Percentiles rank a stretch among this genome's conserved stretches.
phyloP scores from a whole-genome alignment of 2,113 vertebrate genomes.

The Choloepus hoffmanni region DNA sequence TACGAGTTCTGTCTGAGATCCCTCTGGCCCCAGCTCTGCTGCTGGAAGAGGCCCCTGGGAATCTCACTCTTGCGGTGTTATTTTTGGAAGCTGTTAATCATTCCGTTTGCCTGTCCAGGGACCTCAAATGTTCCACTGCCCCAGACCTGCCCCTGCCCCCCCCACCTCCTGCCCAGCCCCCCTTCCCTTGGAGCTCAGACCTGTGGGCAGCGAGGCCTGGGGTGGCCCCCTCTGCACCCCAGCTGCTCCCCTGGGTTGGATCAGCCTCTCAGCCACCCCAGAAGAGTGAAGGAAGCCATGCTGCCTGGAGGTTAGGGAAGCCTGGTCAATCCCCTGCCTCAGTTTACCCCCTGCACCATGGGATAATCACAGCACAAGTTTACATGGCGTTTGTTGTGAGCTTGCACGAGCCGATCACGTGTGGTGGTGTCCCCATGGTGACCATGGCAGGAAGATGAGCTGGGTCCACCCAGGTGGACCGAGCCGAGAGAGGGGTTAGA shows the following conservation, averaged over 20 bases:
- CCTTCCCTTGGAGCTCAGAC: neutral
- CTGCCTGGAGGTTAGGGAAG: accelerated
- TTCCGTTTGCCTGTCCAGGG: slow-evolving; percentile 66
- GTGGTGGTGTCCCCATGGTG: too few relatives aligned
- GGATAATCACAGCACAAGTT: accelerated
- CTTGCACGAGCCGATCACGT: too few relatives aligned
- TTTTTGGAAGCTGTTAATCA: slow-evolving; percentile 75
- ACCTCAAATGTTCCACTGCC: slow-evolving; percentile 65
- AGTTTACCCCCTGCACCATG: neutral
- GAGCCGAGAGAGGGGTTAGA: too few relatives aligned
- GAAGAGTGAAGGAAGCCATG: neutral
- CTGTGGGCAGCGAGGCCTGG: neutral
- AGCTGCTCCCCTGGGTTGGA: neutral
- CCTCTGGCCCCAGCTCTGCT: neutral
- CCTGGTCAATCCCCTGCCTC: neutral
- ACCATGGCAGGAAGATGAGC: too few relatives aligned
- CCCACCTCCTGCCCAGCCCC: accelerated
- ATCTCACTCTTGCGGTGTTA: slow-evolving; percentile 29
- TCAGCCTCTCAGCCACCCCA: accelerated
- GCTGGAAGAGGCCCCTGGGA: slow-evolving; percentile 32
- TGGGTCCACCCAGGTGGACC: too few relatives aligned
- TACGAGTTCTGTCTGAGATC: neutral
- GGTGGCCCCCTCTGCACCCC: neutral
- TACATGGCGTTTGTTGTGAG: accelerated
- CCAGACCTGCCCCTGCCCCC: neutral